Conservation (phyloP, 1,140 invertebrate species). For the Neuroterus valhalla region DNA sequence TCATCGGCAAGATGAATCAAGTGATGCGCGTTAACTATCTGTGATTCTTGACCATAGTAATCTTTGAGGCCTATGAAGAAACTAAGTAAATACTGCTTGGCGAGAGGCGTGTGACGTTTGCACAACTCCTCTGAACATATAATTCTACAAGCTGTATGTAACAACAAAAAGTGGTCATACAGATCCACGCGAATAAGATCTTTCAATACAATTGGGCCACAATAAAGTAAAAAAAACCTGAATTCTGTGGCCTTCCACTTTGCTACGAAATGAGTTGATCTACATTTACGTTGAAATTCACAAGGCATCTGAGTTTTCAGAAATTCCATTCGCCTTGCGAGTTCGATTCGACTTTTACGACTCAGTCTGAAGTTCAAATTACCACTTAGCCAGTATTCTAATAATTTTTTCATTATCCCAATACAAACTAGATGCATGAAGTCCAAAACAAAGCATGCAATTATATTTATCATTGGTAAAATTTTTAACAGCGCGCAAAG, state of each 20-base stretch:
- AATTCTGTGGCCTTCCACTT: not conserved
- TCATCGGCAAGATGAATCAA: slow-evolving; percentile 43
- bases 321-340: not conserved
- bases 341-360: not conserved
- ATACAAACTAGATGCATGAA: not conserved
- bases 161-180: slow-evolving; percentile 47
- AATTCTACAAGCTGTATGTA: slow-evolving; percentile 44
- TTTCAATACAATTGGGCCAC: slow-evolving; percentile 41
- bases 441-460: not conserved
- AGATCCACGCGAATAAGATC: slow-evolving; percentile 26
- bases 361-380: not conserved
- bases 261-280: not conserved
- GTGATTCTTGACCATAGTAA: slow-evolving; percentile 35
- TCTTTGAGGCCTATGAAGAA: slow-evolving; percentile 18
- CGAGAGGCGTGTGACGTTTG: slow-evolving; percentile 33
- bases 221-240: slow-evolving; percentile 40
- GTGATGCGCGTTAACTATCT: slow-evolving; percentile 38
- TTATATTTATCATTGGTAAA: not conserved
- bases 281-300: not conserved
- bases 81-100: slow-evolving; percentile 40
- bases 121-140: slow-evolving; percentile 41
- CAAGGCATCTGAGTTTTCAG: not conserved
- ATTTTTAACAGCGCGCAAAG: not conserved
- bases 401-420: not conserved
- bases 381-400: not conserved